Evolutionary conservation across 1,140 invertebrate genomes (phyloP), one percentile per base, ranked within the genome.

Genomic region (Ips typographus): DNA sequence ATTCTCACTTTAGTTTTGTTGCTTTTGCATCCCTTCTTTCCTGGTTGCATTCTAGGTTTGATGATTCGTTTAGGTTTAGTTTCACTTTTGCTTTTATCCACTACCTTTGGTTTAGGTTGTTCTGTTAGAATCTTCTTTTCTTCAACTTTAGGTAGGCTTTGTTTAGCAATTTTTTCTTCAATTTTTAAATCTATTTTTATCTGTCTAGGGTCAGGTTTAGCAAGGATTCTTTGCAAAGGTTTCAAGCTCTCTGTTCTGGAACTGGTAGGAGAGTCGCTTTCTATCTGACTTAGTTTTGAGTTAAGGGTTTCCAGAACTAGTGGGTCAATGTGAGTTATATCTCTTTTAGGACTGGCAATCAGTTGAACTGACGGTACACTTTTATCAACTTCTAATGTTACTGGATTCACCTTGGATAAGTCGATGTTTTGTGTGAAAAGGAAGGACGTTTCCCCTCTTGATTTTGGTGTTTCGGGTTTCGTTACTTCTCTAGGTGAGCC

Each of bases 381-480:
- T 77, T 88, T 89, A 73, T 89, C 86, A 5, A 88, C 81, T 81
- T 89, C 88, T 59, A 89, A 81, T 22, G 87, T 89, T 40, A 89
- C 83, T 0, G 87, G 87, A 80, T 89, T 86, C 6, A 89, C 84
- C 78, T 89, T 88, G 4, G 87, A 89, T 43, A 89, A 79, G 79
- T 89, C 88, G 56, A 89, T 88, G 78, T 89, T 89, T 81, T 89
- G 87, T 0, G 88, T 89, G 73, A 89, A 89, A 5, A 89, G 78
- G 77, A 89, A 89, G 71, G 77, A 73, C 42, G 64, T 61, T 47
- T 75, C 71, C 22, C 68, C 51, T 65, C 76, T 76, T n/a, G 60
- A 67, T 2, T 83, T 84, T 1, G 85, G 84, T 2, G 42, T 40
- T 38, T 66, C 53, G 49, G 47, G 65, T 63, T 67, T 71, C 2